Evolutionary conservation across 2,888 invertebrate species (phyloP).

Genomic region (Acleris literana): DNA sequence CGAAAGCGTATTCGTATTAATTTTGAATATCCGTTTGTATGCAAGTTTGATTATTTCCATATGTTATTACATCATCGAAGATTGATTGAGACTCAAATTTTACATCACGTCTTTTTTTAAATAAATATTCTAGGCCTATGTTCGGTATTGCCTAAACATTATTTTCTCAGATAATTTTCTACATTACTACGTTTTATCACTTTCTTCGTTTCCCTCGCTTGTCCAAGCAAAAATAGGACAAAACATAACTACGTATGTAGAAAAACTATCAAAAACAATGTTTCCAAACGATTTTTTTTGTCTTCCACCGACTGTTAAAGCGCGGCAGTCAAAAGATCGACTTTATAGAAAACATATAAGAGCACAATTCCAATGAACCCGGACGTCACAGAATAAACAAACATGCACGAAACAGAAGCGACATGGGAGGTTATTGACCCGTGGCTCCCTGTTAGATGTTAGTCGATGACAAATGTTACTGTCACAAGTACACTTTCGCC

Average conservation of each 20-base stretch:
- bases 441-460: constrained; percentile 52
- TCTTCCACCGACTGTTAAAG: constrained; percentile 20
- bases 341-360: constrained; percentile 19
- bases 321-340: constrained; percentile 30
- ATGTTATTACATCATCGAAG: neutral
- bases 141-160: no score
- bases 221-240: no score
- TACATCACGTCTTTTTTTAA: no score
- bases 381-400: constrained; percentile 57
- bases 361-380: constrained; percentile 22
- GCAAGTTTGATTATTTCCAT: constrained; percentile 35
- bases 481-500: constrained; percentile 50
- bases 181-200: no score
- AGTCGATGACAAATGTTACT: constrained; percentile 37
- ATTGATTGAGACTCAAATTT: no score
- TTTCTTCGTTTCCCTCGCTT: no score
- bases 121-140: no score
- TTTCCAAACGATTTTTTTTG: neutral
- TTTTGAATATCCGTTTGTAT: constrained; percentile 41
- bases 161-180: no score
- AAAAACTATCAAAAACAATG: neutral
- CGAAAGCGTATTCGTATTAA: constrained; percentile 55
- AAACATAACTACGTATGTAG: no score
- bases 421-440: constrained; percentile 55
- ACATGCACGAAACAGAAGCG: constrained; percentile 69